phyloP scores from a whole-genome alignment of 2,888 invertebrate genomes.

The Acleris holmiana region DNA sequence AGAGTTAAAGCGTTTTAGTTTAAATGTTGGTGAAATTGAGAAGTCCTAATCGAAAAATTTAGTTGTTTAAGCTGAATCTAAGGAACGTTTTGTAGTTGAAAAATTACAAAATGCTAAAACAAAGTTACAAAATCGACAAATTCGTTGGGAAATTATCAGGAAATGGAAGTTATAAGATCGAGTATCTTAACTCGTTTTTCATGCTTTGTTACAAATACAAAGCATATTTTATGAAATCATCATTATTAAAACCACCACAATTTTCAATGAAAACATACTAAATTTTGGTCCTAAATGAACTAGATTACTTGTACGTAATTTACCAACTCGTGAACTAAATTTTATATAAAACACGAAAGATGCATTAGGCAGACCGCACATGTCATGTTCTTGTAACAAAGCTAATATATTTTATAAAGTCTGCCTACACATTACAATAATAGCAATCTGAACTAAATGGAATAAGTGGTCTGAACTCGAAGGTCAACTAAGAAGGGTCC shows the following conservation, averaged over 20 bases:
- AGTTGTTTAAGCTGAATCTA: not conserved
- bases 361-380: not conserved
- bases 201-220: too few species aligned
- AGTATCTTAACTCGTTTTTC: too few species aligned
- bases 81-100: too few species aligned
- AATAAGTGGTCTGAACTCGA: constrained; percentile 8
- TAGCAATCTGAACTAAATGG: constrained; percentile 14
- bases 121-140: too few species aligned
- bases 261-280: too few species aligned
- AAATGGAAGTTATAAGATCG: too few species aligned
- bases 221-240: too few species aligned
- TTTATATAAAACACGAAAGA: not conserved
- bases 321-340: not conserved
- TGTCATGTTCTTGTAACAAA: too few species aligned
- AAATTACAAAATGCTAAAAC: too few species aligned
- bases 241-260: too few species aligned
- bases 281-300: not conserved
- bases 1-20: constrained; percentile 6
- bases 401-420: too few species aligned
- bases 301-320: not conserved
- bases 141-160: too few species aligned
- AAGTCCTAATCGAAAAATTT: constrained; percentile 1
- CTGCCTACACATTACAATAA: not conserved
- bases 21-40: constrained; percentile 23
- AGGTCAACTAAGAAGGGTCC: constrained; percentile 31